Percentiles rank a stretch among this genome's conserved stretches.
Conservation (phyloP, 2,797 vertebrate genomes). For the Melanotaenia maccullochi region DNA sequence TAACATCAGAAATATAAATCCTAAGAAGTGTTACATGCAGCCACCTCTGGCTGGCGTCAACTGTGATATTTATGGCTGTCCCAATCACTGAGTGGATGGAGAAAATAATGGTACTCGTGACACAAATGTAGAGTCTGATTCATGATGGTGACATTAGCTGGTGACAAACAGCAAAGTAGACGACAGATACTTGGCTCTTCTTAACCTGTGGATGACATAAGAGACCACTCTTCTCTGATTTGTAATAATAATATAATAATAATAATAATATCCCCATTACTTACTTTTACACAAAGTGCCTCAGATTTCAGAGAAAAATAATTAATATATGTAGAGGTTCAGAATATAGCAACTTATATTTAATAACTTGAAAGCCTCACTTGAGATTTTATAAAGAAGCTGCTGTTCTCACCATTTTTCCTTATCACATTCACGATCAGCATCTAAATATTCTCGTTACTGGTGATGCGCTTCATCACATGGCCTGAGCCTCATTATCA, state of each 20-base stretch:
- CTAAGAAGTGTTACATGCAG: constrained; percentile 17
- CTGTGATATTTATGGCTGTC: constrained; percentile 41
- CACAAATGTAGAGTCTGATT: constrained; percentile 49
- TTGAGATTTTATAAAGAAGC: constrained; percentile 21
- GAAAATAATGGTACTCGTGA: constrained; percentile 38
- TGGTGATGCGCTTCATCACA: constrained; percentile 28
- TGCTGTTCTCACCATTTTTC: constrained; percentile 29
- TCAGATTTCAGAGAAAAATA: not conserved
- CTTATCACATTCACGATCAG: constrained; percentile 30
- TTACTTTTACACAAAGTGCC: constrained; percentile 46
- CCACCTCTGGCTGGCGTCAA: constrained; percentile 32
- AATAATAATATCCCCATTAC: not conserved
- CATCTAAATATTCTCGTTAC: constrained; percentile 19
- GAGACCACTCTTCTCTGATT: constrained; percentile 15
- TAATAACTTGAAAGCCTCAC: constrained; percentile 6
- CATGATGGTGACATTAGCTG: constrained; percentile 49
- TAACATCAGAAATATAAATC: constrained; percentile 49
- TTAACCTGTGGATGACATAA: not conserved
- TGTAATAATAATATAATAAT: not conserved
- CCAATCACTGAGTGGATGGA: constrained; percentile 35
- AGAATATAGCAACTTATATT: constrained; percentile 6
- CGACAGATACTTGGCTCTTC: constrained; percentile 18
- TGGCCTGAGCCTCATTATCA: constrained; percentile 32
- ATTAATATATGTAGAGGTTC: constrained; percentile 8
- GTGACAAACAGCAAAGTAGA: constrained; percentile 28